A percentile compares a stretch with the other conserved stretches of the same genome.
Conservation (phyloP, 1,140 invertebrate genomes). For the Ceratoteleas bidentatus region DNA sequence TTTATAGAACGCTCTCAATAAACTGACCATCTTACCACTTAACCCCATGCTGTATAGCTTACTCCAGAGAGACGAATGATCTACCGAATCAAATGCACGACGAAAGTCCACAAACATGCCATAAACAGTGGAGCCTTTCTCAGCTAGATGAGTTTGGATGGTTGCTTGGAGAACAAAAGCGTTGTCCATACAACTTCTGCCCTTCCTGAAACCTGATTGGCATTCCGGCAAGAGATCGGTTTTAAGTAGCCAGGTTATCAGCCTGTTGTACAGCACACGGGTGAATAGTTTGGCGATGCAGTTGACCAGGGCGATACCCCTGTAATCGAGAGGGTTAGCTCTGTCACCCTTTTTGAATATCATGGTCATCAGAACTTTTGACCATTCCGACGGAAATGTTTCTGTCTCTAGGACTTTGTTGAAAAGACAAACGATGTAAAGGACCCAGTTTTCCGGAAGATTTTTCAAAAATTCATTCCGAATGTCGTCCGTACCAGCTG, state of each 20-base stretch:
- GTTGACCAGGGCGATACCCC: background rate
- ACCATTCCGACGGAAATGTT: background rate
- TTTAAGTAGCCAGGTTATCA: background rate
- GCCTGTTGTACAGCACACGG: background rate
- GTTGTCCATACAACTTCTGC: background rate
- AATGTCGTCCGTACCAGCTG: background rate
- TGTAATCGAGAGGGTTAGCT: background rate
- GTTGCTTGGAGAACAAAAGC: background rate
- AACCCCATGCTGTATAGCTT: background rate
- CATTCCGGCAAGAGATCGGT: background rate
- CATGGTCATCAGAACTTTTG: background rate
- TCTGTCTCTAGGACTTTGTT: slow-evolving; percentile 1
- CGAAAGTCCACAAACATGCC: background rate
- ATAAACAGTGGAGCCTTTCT: background rate
- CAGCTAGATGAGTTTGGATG: background rate
- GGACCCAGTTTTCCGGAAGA: background rate
- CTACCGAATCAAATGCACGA: background rate
- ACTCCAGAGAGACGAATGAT: background rate
- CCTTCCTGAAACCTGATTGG: background rate
- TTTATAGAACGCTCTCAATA: background rate
- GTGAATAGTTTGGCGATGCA: background rate
- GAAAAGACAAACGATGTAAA: background rate
- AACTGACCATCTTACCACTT: background rate
- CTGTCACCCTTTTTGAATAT: background rate
- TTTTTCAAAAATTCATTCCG: slow-evolving; percentile 1